A percentile compares a stretch with the other conserved stretches of the same genome.
These are phyloP conservation scores for Tenebrosternarchus preto DNA, from an alignment of 2,113 vertebrate species.

Conservation along the genomic window DNA sequence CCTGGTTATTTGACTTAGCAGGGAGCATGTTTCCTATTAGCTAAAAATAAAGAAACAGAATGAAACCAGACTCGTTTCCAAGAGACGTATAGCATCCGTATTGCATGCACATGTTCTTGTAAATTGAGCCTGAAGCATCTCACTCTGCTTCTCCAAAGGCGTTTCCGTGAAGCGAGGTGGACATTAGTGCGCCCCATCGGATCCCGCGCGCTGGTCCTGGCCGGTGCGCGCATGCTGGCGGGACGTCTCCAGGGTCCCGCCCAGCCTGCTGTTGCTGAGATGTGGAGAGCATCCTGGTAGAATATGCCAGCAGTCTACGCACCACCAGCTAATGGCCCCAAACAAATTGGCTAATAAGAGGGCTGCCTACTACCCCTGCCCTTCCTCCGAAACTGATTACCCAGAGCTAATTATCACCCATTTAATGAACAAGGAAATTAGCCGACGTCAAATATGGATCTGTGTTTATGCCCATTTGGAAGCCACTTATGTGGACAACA, in stretches of 20 bases:
- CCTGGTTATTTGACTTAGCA: no score
- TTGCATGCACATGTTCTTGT: background rate
- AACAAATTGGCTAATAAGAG: conserved; percentile 68
- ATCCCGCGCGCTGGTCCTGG: background rate
- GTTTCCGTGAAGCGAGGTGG: no score
- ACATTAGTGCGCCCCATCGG: background rate
- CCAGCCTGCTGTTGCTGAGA: conserved; percentile 40
- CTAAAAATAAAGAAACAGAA: no score
- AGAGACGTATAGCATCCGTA: no score
- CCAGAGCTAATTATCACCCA: conserved; percentile 69
- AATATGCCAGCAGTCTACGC: conserved; percentile 52
- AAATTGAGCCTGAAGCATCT: background rate
- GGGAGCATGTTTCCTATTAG: no score
- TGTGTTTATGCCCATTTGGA: conserved; percentile 56
- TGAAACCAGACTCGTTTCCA: no score
- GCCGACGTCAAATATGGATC: conserved; percentile 61
- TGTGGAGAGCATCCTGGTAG: conserved; percentile 32
- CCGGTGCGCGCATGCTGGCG: background rate
- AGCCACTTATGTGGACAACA: conserved; percentile 35
- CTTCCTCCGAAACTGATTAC: conserved; percentile 68
- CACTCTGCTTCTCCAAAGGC: background rate
- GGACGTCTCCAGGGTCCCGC: conserved; percentile 15
- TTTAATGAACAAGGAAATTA: conserved; percentile 68
- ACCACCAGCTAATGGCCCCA: conserved; percentile 66
- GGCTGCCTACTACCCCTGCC: conserved; percentile 60